Evolutionary conservation across 2,113 vertebrate genomes (phyloP).

Genomic region (Sclerurus mexicanus): DNA sequence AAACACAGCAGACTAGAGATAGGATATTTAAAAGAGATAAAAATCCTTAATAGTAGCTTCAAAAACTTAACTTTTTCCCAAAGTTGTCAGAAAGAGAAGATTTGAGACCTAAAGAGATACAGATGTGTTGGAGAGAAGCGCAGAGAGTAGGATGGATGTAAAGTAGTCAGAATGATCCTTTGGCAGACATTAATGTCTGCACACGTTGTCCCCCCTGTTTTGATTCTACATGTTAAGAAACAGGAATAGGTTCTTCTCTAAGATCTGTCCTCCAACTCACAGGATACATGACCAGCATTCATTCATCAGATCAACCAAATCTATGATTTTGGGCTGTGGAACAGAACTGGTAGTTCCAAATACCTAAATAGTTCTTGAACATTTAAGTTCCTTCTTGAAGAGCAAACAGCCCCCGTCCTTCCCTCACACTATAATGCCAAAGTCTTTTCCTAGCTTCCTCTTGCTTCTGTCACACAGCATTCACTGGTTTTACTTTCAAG

Average conservation of each 20-base stretch:
- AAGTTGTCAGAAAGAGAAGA: not conserved
- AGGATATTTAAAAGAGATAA: not conserved
- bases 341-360: not conserved
- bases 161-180: not conserved
- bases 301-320: not conserved
- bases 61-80: not conserved
- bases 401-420: not conserved
- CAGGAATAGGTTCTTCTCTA: not conserved
- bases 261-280: not conserved
- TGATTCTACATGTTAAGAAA: not conserved
- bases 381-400: not conserved
- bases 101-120: not conserved
- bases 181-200: not conserved
- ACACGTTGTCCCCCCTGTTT: not conserved
- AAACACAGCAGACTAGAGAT: constrained; percentile 13
- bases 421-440: not conserved
- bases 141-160: not conserved
- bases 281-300: not conserved
- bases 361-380: not conserved
- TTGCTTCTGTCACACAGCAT: not conserved
- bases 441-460: not conserved
- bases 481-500: not conserved
- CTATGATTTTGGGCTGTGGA: not conserved
- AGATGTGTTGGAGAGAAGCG: not conserved
- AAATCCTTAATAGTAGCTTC: not conserved